phyloP scores from a whole-genome alignment of 2,888 invertebrate species.

The Boloria euphrosyne region DNA sequence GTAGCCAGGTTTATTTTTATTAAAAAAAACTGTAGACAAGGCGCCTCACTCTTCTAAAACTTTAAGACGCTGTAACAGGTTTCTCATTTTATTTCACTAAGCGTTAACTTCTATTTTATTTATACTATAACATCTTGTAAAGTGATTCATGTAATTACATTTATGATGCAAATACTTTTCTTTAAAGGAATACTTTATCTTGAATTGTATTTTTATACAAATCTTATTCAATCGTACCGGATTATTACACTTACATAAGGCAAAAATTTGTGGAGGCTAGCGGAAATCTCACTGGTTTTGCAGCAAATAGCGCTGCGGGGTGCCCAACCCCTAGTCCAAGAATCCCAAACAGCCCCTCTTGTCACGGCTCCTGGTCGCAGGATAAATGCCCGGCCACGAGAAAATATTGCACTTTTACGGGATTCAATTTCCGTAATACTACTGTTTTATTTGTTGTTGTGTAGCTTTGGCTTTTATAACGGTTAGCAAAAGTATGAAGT shows the following conservation, averaged over 20 bases:
- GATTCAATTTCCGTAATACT: slow-evolving; percentile 46
- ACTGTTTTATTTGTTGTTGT: slow-evolving; percentile 31
- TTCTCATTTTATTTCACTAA: slow-evolving; percentile 35
- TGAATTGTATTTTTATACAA: not conserved
- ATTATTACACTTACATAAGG: slow-evolving; percentile 40
- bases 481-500: not conserved
- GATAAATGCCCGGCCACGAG: slow-evolving; percentile 43
- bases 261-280: slow-evolving; percentile 47
- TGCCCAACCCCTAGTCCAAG: slow-evolving; percentile 21
- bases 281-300: slow-evolving; percentile 64
- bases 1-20: slow-evolving; percentile 43
- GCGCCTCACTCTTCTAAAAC: slow-evolving; percentile 36
- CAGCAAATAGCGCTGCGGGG: slow-evolving; percentile 68
- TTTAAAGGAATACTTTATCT: not conserved
- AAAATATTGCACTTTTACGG: slow-evolving; percentile 51
- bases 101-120: slow-evolving; percentile 27
- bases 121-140: not conserved
- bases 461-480: not conserved
- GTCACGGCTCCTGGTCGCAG: slow-evolving; percentile 50
- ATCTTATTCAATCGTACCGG: slow-evolving; percentile 10
- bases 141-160: no score
- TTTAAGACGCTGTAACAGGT: slow-evolving; percentile 38
- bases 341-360: slow-evolving; percentile 37
- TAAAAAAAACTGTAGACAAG: slow-evolving; percentile 32
- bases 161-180: no score